Percentiles rank a stretch among this genome's conserved stretches.
Conservation (phyloP, 2,113 vertebrate genomes). For the Amblyornis subalaris region DNA sequence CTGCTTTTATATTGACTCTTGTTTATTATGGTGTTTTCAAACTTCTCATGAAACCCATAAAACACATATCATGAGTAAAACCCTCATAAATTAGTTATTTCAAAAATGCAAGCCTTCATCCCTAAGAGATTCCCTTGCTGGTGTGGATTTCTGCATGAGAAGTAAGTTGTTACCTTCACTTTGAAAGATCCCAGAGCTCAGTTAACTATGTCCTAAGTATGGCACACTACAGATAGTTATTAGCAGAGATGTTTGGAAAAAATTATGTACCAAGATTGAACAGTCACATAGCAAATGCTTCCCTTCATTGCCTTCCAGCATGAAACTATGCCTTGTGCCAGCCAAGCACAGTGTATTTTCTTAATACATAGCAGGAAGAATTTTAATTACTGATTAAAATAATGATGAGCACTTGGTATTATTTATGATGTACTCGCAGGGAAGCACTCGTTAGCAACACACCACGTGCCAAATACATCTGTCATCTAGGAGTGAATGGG, state of each 20-base stretch:
- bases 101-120: neutral
- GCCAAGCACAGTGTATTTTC: neutral
- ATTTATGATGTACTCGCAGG: neutral
- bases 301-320: neutral
- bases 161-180: neutral
- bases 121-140: neutral
- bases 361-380: neutral
- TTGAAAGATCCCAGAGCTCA: neutral
- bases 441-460: neutral
- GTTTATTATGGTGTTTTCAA: rapidly evolving
- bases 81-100: neutral
- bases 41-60: neutral
- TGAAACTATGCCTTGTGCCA: neutral
- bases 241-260: neutral
- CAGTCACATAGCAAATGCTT: neutral
- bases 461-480: neutral
- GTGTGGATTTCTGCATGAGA: neutral
- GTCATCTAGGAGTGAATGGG: neutral
- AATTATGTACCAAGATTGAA: neutral
- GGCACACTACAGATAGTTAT: neutral
- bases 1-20: neutral
- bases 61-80: rapidly evolving
- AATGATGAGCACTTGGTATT: neutral
- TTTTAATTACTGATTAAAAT: neutral
- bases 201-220: neutral